phyloP scores from a whole-genome alignment of 2,113 vertebrate species.

The Hiodon tergisus region DNA sequence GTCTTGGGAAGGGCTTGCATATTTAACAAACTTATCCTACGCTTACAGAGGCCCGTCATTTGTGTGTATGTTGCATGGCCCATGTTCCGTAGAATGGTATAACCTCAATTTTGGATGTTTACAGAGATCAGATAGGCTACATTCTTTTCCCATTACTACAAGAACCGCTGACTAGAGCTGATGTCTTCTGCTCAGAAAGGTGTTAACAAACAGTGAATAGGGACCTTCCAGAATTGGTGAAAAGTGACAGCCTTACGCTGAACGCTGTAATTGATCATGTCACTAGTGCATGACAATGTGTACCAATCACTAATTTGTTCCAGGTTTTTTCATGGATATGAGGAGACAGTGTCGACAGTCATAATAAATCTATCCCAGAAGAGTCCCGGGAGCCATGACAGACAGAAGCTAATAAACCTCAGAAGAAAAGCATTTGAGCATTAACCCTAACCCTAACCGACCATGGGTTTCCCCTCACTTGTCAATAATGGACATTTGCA shows the following conservation, averaged over 20 bases:
- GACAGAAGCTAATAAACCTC: background rate
- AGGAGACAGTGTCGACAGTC: background rate
- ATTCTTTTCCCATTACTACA: background rate
- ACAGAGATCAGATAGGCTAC: no score
- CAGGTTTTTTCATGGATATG: background rate
- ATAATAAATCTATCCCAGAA: background rate
- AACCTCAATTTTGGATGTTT: no score
- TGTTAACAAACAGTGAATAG: background rate
- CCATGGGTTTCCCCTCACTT: conserved; percentile 1
- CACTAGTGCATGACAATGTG: background rate
- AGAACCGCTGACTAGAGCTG: background rate
- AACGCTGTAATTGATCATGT: background rate
- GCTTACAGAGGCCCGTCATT: no score
- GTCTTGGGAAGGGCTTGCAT: no score
- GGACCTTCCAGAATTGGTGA: background rate
- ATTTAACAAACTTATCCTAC: no score
- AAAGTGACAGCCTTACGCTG: background rate
- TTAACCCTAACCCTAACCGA: no score
- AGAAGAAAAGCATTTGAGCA: background rate
- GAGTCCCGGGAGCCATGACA: background rate
- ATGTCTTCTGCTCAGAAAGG: background rate
- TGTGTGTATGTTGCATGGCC: no score
- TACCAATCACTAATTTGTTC: background rate
- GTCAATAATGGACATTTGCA: conserved; percentile 4
- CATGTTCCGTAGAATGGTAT: no score